Evolutionary conservation across 2,797 vertebrate genomes (phyloP).

Genomic region (Stomatorhinus walkeri): DNA sequence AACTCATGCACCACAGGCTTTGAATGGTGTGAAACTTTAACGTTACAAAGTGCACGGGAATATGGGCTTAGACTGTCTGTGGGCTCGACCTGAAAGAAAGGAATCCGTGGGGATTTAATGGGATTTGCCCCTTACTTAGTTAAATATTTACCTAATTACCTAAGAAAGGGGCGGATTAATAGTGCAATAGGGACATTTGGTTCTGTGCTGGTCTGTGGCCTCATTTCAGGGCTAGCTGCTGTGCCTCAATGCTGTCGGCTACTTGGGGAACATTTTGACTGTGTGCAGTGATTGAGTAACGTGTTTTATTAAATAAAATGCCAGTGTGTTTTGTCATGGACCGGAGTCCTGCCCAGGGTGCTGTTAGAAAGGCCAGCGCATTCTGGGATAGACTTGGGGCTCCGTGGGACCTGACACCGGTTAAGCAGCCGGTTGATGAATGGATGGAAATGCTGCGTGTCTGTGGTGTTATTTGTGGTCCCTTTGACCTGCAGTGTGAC

Average conservation of each 20-base stretch:
- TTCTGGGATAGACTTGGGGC: background rate
- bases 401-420: background rate
- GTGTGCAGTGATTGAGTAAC: background rate
- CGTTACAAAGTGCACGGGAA: background rate
- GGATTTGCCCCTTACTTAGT: background rate
- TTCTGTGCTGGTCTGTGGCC: background rate
- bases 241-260: background rate
- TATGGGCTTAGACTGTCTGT: background rate
- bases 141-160: constrained; percentile 4
- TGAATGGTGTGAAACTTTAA: background rate
- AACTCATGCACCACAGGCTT: background rate
- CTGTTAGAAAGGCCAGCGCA: background rate
- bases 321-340: background rate
- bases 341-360: background rate
- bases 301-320: background rate
- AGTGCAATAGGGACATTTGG: background rate
- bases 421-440: background rate
- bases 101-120: background rate
- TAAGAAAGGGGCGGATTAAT: background rate
- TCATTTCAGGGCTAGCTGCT: background rate
- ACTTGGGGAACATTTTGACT: background rate
- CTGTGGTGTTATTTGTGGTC: background rate
- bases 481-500: background rate
- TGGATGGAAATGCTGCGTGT: background rate
- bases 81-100: background rate